Percentiles rank a stretch among this genome's conserved stretches.
phyloP scores from a whole-genome alignment of 1,140 invertebrate species.

The Bombus confusus region DNA sequence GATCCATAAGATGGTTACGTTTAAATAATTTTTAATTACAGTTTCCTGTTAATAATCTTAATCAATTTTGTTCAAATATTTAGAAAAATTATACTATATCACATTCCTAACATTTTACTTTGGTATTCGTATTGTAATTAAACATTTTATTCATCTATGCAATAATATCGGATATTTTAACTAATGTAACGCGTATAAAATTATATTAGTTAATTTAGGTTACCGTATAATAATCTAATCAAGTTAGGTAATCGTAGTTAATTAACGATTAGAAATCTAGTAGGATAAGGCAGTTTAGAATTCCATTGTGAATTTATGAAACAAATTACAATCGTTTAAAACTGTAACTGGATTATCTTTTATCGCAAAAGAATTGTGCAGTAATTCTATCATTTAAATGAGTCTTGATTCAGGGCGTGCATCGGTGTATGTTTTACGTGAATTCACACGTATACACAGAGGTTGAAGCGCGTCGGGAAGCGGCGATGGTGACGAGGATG shows the following conservation, averaged over 20 bases:
- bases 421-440: neutral
- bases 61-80: too few relatives aligned
- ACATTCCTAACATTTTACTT: neutral
- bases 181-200: neutral
- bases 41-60: too few relatives aligned
- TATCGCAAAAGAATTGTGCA: neutral
- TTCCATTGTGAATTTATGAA: neutral
- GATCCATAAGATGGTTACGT: neutral
- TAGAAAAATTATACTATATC: too few relatives aligned
- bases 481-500: slow-evolving; percentile 8
- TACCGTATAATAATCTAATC: neutral
- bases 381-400: neutral
- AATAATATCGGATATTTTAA: neutral
- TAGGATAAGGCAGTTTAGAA: too few relatives aligned
- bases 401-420: neutral
- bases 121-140: neutral
- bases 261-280: neutral
- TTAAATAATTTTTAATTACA: too few relatives aligned
- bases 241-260: neutral
- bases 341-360: neutral
- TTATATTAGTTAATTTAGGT: neutral
- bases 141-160: neutral
- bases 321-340: neutral
- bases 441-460: neutral
- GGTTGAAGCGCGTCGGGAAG: neutral